Evolutionary conservation across 2,888 invertebrate species (phyloP).

Genomic region (Dryobotodes eremita): DNA sequence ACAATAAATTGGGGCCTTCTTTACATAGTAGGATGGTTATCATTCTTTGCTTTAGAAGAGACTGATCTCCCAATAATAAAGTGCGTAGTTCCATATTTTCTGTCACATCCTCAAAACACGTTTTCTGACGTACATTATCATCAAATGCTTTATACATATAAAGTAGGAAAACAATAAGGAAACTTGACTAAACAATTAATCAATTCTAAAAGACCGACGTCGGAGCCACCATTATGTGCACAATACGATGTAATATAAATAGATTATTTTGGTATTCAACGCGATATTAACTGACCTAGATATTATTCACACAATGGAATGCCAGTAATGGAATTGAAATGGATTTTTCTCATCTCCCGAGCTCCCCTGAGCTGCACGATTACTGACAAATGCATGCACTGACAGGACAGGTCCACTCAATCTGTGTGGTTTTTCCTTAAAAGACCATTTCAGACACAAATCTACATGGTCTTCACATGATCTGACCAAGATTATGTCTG

Average conservation of each 20-base stretch:
- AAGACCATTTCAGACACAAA: too few relatives aligned
- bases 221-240: neutral
- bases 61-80: neutral
- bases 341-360: conserved; percentile 31
- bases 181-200: conserved; percentile 16
- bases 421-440: too few relatives aligned
- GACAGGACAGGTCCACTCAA: too few relatives aligned
- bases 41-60: too few relatives aligned
- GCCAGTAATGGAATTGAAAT: conserved; percentile 43
- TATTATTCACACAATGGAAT: conserved; percentile 25
- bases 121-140: neutral
- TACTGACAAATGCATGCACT: too few relatives aligned
- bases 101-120: neutral
- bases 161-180: conserved; percentile 50
- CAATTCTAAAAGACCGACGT: neutral
- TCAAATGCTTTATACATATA: neutral
- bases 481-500: too few relatives aligned
- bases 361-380: too few relatives aligned
- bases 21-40: too few relatives aligned
- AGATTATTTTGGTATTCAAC: conserved; percentile 12
- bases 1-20: too few relatives aligned
- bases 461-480: too few relatives aligned
- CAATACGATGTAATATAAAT: neutral
- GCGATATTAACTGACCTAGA: conserved; percentile 40
- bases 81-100: neutral